Evolutionary conservation across 2,113 vertebrate species (phyloP), one percentile per base, ranked within the genome.

Genomic region (Oncorhynchus clarkii): DNA sequence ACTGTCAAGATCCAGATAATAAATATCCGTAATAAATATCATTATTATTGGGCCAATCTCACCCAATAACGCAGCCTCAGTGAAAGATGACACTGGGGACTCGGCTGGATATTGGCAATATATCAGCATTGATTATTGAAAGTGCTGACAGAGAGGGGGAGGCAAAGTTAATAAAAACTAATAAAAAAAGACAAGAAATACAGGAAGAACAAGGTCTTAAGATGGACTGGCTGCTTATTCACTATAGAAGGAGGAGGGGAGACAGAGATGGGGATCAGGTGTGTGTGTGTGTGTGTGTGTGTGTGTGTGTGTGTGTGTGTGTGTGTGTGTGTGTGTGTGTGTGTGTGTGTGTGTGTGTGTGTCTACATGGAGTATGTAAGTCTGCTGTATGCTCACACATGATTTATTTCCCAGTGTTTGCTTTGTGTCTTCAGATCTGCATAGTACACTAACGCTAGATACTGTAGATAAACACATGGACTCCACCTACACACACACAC

Each of bases 121-220:
- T 91, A 93, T 93, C 92, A 94, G 93, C 93, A 94, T 94, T 93
- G 93, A 94, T 93, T 93, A 94, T 93, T 92, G 90, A 92, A 90
- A 91, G 89, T 87, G 91, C 90, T 92, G 93, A 93, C 91, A 92
- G 87, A 88, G 91, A 88, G 91, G 88, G 83, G 83, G 91, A 88
- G 86, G 87, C 83, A 91, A 91, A 93, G 93, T 94, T 94, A 93
- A 94, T 94, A 94, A 94, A 94, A 94, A 92, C 91, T 92, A 91
- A 94, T 93, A 93, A 93, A 92, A 45, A 92, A 90, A 89, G 88
- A 90, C 84, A 86, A 85, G 84, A 88, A 93, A 91, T 90, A 89
- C 85, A 84, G 85, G 88, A 89, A 89, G 92, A 93, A 92, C 89
- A 88, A 79, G 79, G 87, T 91, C 89, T 93, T 93, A 91, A 90